Conservation (phyloP, 2,888 invertebrate genomes). For the Xanthorhoe designata region DNA sequence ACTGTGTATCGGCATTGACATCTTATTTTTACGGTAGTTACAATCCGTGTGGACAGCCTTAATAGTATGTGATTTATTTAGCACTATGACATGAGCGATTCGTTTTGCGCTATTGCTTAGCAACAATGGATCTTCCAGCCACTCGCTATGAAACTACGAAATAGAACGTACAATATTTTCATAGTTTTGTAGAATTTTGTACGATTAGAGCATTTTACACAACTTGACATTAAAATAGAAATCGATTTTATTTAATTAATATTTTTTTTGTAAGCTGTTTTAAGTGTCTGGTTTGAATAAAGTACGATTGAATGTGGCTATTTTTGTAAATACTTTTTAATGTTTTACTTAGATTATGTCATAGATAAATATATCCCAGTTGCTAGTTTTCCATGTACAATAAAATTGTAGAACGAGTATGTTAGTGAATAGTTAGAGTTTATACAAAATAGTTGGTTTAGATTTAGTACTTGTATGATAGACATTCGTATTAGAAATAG, state of each 20-base stretch:
- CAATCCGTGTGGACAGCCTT: conserved; percentile 30
- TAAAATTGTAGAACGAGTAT: conserved; percentile 81
- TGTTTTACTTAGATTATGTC: conserved; percentile 81
- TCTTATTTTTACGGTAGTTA: conserved; percentile 27
- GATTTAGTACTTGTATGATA: conserved; percentile 78
- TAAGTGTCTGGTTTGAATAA: conserved; percentile 59
- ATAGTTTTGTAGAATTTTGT: conserved; percentile 66
- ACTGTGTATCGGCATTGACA: conserved; percentile 42
- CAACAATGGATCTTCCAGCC: conserved; percentile 43
- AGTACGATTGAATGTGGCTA: conserved; percentile 74
- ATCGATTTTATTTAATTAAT: conserved; percentile 45
- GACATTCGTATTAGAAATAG: conserved; percentile 70
- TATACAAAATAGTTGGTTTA: conserved; percentile 81
- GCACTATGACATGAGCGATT: conserved; percentile 36
- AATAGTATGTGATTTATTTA: conserved; percentile 35
- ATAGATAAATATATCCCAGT: conserved; percentile 79
- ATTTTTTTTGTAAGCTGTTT: conserved; percentile 54
- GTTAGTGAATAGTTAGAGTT: conserved; percentile 81
- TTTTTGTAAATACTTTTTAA: conserved; percentile 79
- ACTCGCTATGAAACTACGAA: conserved; percentile 46
- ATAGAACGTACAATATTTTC: conserved; percentile 46
- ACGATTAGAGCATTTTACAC: conserved; percentile 64
- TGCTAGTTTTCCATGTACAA: conserved; percentile 84
- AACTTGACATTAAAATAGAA: conserved; percentile 30
- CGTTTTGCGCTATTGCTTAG: conserved; percentile 36